phyloP scores from a whole-genome alignment of 2,113 vertebrate genomes.

The Elanoides forficatus region DNA sequence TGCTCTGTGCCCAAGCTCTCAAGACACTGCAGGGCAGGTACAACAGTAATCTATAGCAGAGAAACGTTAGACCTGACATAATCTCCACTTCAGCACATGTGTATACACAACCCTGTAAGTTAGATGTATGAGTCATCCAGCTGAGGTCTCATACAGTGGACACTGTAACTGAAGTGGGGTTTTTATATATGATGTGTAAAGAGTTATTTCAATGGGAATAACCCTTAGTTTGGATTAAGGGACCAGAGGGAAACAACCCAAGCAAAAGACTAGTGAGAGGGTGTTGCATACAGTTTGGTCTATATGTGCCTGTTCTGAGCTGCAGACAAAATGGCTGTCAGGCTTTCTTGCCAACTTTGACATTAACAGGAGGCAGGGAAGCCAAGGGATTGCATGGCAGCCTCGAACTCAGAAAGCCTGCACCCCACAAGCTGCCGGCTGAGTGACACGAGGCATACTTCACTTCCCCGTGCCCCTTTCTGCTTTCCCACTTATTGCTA shows the following conservation, averaged over 20 bases:
- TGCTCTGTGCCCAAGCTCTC: neutral
- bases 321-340: neutral
- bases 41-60: neutral
- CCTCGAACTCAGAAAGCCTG: neutral
- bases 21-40: neutral
- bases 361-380: neutral
- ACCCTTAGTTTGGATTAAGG: neutral
- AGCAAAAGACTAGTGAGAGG: neutral
- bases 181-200: neutral
- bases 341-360: neutral
- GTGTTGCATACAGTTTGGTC: neutral
- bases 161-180: rapidly evolving
- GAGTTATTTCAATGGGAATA: neutral
- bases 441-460: rapidly evolving
- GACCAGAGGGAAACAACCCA: neutral
- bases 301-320: neutral
- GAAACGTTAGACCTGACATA: neutral
- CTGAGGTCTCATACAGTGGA: neutral
- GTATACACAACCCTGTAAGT: neutral
- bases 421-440: rapidly evolving
- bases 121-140: neutral
- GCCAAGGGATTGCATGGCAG: rapidly evolving
- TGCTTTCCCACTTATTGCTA: neutral
- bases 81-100: neutral
- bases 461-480: neutral